These are phyloP conservation scores for Galerucella pusilla DNA, from an alignment of 2,888 invertebrate genomes.

Conservation along the genomic window DNA sequence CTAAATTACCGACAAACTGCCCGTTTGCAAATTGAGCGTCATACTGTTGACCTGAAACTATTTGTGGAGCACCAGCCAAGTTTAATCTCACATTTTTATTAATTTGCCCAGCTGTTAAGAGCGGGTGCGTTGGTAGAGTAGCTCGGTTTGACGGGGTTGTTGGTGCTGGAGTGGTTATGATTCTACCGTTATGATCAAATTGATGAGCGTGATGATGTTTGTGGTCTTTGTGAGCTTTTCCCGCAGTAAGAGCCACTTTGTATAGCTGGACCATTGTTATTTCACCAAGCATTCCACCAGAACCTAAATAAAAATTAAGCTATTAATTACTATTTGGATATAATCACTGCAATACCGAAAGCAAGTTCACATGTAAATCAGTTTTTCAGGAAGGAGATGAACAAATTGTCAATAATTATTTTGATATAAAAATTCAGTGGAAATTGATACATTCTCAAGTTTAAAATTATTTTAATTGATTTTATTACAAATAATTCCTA, in stretches of 20 bases:
- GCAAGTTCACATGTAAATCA: too few relatives aligned
- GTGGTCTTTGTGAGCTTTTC: conserved; percentile 88
- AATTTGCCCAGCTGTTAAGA: conserved; percentile 74
- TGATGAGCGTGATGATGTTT: conserved; percentile 89
- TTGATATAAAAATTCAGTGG: too few relatives aligned
- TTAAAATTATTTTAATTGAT: too few relatives aligned
- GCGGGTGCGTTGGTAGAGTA: conserved; percentile 66
- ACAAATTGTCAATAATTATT: too few relatives aligned
- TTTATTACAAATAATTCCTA: too few relatives aligned
- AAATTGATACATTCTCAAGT: too few relatives aligned
- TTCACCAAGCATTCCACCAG: conserved; percentile 78
- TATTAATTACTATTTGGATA: neutral
- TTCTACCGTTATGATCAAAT: conserved; percentile 78
- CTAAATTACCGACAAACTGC: conserved; percentile 67
- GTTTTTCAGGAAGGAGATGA: too few relatives aligned
- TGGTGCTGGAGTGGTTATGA: conserved; percentile 71
- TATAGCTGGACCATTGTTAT: conserved; percentile 85
- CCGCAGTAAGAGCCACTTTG: conserved; percentile 83
- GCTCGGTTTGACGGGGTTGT: conserved; percentile 69
- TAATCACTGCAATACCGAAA: neutral
- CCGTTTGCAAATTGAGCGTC: conserved; percentile 74
- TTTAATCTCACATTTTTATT: conserved; percentile 71
- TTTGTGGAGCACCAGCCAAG: conserved; percentile 61
- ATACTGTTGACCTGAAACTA: conserved; percentile 49
- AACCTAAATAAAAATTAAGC: conserved; percentile 64